Base-by-base conservation (phyloP, 2,113 vertebrate genomes). In the Oryzias melastigma region DNA sequence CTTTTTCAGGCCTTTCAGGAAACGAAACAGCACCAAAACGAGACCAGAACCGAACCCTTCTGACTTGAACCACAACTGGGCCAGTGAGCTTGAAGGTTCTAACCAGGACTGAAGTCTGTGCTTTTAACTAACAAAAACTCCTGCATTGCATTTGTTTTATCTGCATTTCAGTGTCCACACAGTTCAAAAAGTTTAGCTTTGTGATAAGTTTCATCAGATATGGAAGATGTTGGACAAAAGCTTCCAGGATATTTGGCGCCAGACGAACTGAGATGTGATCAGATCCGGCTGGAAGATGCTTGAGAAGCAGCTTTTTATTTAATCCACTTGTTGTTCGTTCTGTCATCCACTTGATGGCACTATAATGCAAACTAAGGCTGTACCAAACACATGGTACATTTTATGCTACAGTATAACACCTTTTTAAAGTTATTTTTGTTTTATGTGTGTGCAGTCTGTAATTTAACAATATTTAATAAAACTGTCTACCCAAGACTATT, bases 1-100 rank as follows among this genome's bases (percentile, higher is more conserved):
- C 22, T 80, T 90, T 57, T 71, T 87, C 13, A 88, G 74, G 46
- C 24, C 70, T 29, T 87, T 87, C 71, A 87, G 20, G 69, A 88
- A 58, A 62, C 27, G 73, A 46, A 45, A 7, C 2, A 2, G 24
- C 29, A 17, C 16, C 18, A 59, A 74, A 60, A 16, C 29, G 22
- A 49, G 13, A 2, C 0, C 53, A 18, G 66, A 60, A 55, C 58
- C 59, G 52, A 64, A 58, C 15, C 35, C 49, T 1, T 59, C 72
- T 8, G 43, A 66, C 17, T 14, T n/a, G 7, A 57, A 72, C 46
- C 58, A 58, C 1, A 56, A 65, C 65, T 58, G 25, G 20, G 50
- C 25, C 51, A 60, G 43, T 17, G 14, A 17, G 35, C 35, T 35
- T 35, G 40, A 41, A 45, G n/a, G 19, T 29, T 22, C n/a, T 29